A percentile compares a stretch with the other conserved stretches of the same genome.
These are phyloP conservation scores for Saturnia pavonia DNA, from an alignment of 2,888 invertebrate species.

Conservation along the genomic window DNA sequence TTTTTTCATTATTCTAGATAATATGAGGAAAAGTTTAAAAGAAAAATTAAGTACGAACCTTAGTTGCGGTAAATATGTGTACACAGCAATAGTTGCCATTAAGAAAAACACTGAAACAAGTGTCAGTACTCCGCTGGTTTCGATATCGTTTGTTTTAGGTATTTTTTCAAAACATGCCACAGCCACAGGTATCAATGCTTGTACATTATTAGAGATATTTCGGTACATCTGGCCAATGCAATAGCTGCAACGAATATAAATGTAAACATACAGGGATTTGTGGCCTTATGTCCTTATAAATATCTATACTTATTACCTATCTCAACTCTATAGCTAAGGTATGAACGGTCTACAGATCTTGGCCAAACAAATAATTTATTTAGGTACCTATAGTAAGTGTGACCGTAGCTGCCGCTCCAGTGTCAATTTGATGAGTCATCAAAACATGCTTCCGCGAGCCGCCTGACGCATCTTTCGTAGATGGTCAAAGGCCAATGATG, in stretches of 20 bases:
- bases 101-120: slow-evolving; percentile 83
- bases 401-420: too few species aligned
- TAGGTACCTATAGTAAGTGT: too few species aligned
- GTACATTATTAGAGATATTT: slow-evolving; percentile 38
- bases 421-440: too few species aligned
- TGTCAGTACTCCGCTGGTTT: slow-evolving; percentile 68
- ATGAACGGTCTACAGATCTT: too few species aligned
- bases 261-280: background rate
- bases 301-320: too few species aligned
- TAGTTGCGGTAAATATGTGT: slow-evolving; percentile 82
- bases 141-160: slow-evolving; percentile 70
- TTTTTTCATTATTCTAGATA: too few species aligned
- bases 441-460: too few species aligned
- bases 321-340: too few species aligned
- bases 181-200: slow-evolving; percentile 55
- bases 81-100: slow-evolving; percentile 81
- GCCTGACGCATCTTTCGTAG: too few species aligned
- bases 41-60: slow-evolving; percentile 59
- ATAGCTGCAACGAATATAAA: slow-evolving; percentile 49
- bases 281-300: too few species aligned
- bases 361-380: too few species aligned
- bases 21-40: background rate
- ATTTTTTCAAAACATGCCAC: slow-evolving; percentile 87
- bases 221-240: slow-evolving; percentile 59
- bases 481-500: too few species aligned